These are phyloP conservation scores for Malthinus seriepunctatus DNA, from an alignment of 2,888 invertebrate genomes.

Conservation along the genomic window DNA sequence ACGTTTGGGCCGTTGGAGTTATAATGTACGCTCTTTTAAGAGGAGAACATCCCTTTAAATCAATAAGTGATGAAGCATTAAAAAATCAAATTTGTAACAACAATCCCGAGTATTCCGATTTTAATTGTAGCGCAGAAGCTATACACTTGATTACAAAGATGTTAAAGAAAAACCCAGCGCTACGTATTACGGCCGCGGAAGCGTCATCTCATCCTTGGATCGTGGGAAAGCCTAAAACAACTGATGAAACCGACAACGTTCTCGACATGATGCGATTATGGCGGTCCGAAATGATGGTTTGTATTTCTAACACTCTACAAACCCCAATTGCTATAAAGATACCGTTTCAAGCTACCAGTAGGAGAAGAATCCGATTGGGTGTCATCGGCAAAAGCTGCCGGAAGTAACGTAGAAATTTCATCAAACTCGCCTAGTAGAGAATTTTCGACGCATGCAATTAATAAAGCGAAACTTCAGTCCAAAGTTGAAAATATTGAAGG, in stretches of 20 bases:
- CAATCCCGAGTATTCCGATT: constrained; percentile 42
- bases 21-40: constrained; percentile 58
- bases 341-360: constrained; percentile 16
- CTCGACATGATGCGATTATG: constrained; percentile 55
- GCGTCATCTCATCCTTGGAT: constrained; percentile 57
- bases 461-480: background rate
- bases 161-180: constrained; percentile 58
- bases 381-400: constrained; percentile 15
- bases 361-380: constrained; percentile 32
- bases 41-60: constrained; percentile 50
- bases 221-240: constrained; percentile 35
- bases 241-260: constrained; percentile 47
- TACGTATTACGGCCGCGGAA: constrained; percentile 58
- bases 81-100: constrained; percentile 45
- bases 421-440: background rate
- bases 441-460: background rate
- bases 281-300: constrained; percentile 49
- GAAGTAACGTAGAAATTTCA: background rate
- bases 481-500: background rate
- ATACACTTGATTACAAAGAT: constrained; percentile 54
- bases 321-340: background rate
- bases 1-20: constrained; percentile 63
- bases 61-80: constrained; percentile 44
- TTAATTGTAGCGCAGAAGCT: constrained; percentile 41
- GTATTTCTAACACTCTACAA: constrained; percentile 10